Base-by-base conservation (phyloP, 2,888 invertebrate species). In the Anoplius nigerrimus region DNA sequence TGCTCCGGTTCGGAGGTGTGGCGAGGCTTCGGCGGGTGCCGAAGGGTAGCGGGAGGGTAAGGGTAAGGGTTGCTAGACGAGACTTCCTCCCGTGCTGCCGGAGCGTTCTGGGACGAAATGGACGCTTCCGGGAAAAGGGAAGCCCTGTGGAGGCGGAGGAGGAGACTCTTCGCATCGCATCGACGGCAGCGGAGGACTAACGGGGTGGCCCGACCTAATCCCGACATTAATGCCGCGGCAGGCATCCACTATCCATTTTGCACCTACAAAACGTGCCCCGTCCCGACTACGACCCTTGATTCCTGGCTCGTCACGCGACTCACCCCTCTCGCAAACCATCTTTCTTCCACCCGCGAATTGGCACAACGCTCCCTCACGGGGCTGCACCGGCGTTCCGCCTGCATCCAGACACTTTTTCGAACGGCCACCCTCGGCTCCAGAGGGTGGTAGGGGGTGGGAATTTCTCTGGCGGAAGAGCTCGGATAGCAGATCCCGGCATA, bases 141-240 rank as follows among this genome's bases (percentile, higher is more conserved):
- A 57, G 2, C 48, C 13, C 13, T 24, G 42, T 13, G 59, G 34
- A 48, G 2, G 42, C 53, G 45, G 59, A 65, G 24, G 61, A 58
- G 56, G 55, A 63, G 72, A 57, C 65, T 62, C 65, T 66, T 52
- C 64, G 59, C 56, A 52, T 66, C 60, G 69, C 62, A 63, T 62
- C 62, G 56, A 58, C 61, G 62, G 56, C 66, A 72, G 66, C 70
- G 46, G 27, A 65, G 67, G 65, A 72, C 78, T 78, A 72, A 77
- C 75, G 67, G 68, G n/a, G n/a, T n/a, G n/a, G 66, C 71, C 45
- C 69, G 59, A 67, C 70, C 77, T 84, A 84, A 84, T 84, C 84
- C 75, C 76, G 57, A 74, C 83, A 84, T 84, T 84, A 84, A 84
- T 84, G 82, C 84, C 71, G 57, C 64, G 82, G 78, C 84, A 84